These are phyloP conservation scores for Drosophila baimaii DNA, from an alignment of 1,140 invertebrate genomes.

Conservation along the genomic window DNA sequence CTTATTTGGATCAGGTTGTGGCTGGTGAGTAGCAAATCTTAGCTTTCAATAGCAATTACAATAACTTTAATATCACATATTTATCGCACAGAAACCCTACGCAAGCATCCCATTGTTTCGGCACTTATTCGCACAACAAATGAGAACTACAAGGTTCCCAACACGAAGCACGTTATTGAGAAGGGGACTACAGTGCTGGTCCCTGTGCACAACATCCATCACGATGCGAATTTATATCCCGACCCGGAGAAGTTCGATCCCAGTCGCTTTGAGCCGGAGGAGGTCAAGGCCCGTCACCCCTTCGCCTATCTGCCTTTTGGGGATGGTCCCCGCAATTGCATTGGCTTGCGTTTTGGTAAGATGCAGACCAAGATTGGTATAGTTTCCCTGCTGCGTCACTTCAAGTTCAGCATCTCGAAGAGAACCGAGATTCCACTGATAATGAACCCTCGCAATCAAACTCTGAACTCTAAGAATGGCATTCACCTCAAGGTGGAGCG, in stretches of 20 bases:
- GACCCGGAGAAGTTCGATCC: slow-evolving; percentile 87
- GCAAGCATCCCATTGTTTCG: slow-evolving; percentile 85
- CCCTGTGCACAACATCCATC: slow-evolving; percentile 87
- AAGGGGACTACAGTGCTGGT: slow-evolving; percentile 54
- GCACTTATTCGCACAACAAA: slow-evolving; percentile 83
- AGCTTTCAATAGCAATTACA: too few species aligned
- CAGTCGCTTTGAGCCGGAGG: slow-evolving; percentile 86
- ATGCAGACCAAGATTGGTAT: slow-evolving; percentile 85
- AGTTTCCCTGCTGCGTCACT: slow-evolving; percentile 83
- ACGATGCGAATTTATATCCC: slow-evolving; percentile 85
- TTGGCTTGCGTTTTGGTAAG: slow-evolving; percentile 86
- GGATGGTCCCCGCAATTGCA: slow-evolving; percentile 89
- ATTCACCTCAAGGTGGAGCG: slow-evolving; percentile 22
- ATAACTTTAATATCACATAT: too few species aligned
- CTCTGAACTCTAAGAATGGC: slow-evolving; percentile 32
- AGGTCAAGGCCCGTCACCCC: slow-evolving; percentile 83
- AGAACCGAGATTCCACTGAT: slow-evolving; percentile 54
- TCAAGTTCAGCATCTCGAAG: slow-evolving; percentile 64
- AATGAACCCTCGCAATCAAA: slow-evolving; percentile 1
- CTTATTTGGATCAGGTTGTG: slow-evolving; percentile 75
- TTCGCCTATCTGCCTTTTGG: too few species aligned
- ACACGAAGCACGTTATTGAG: slow-evolving; percentile 80
- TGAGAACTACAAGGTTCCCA: slow-evolving; percentile 85
- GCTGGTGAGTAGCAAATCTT: slow-evolving; percentile 67
- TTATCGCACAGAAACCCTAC: slow-evolving; percentile 77